Conservation (phyloP, 2,888 invertebrate species). For the Trachelus iudaicus region DNA sequence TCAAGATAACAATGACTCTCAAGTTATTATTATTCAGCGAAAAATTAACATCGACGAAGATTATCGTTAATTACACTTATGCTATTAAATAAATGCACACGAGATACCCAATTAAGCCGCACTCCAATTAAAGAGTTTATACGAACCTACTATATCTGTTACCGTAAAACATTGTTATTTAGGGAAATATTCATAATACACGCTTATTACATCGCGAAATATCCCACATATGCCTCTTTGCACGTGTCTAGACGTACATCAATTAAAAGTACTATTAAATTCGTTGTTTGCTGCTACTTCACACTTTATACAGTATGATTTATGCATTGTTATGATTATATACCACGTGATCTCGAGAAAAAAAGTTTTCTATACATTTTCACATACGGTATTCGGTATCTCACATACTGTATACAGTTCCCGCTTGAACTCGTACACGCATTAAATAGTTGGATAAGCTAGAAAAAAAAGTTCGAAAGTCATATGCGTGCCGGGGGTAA, state of each 20-base stretch:
- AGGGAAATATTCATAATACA: neutral
- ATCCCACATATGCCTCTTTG: neutral
- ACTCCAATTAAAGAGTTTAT: neutral
- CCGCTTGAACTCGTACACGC: neutral
- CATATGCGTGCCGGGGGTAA: neutral
- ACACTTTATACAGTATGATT: too few relatives aligned
- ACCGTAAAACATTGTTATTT: neutral
- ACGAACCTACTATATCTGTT: neutral
- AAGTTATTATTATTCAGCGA: neutral
- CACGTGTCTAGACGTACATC: too few relatives aligned
- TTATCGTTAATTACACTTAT: neutral
- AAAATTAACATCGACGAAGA: neutral
- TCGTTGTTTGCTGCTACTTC: too few relatives aligned
- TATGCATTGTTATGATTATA: too few relatives aligned
- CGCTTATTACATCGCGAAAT: neutral
- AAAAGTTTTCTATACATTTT: neutral
- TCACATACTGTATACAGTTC: neutral
- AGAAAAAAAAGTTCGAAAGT: neutral
- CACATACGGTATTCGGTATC: too few relatives aligned
- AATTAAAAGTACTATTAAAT: too few relatives aligned
- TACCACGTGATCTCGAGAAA: neutral
- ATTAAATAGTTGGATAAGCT: neutral
- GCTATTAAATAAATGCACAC: neutral
- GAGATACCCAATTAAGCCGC: neutral
- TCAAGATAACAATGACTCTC: neutral